Percentiles rank a stretch among this genome's conserved stretches.
Conservation (phyloP, 2,888 invertebrate genomes). For the Napeogenes inachia region DNA sequence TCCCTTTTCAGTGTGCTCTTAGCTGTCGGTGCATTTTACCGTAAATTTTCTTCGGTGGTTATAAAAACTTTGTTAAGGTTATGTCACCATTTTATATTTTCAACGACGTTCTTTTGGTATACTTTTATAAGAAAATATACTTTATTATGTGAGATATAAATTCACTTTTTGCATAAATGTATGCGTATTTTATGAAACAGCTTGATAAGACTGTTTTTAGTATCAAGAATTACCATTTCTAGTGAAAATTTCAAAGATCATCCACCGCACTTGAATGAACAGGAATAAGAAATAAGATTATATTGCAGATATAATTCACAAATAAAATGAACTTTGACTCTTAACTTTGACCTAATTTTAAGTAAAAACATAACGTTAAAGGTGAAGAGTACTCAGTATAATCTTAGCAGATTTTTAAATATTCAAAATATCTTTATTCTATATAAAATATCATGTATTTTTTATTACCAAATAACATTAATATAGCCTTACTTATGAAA, state of each 20-base stretch:
- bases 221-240: constrained; percentile 20
- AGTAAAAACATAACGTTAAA: too few relatives aligned
- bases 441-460: too few relatives aligned
- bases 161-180: constrained; percentile 11
- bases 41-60: background rate
- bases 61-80: constrained; percentile 3
- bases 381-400: too few relatives aligned
- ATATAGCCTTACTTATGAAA: too few relatives aligned
- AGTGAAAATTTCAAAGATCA: constrained; percentile 11
- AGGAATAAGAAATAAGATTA: background rate
- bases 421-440: too few relatives aligned
- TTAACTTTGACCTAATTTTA: too few relatives aligned
- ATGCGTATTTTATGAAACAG: constrained; percentile 15
- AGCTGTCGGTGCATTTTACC: background rate
- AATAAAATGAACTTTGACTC: too few relatives aligned
- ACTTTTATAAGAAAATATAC: background rate
- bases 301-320: too few relatives aligned
- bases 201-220: constrained; percentile 24
- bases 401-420: too few relatives aligned
- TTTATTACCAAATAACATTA: too few relatives aligned
- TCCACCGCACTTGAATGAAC: background rate
- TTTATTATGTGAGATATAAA: constrained; percentile 1
- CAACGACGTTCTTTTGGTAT: background rate
- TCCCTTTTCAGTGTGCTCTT: background rate
- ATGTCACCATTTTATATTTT: constrained; percentile 6